Evolutionary conservation across 2,888 invertebrate genomes (phyloP).

Genomic region (Griposia aprilina): DNA sequence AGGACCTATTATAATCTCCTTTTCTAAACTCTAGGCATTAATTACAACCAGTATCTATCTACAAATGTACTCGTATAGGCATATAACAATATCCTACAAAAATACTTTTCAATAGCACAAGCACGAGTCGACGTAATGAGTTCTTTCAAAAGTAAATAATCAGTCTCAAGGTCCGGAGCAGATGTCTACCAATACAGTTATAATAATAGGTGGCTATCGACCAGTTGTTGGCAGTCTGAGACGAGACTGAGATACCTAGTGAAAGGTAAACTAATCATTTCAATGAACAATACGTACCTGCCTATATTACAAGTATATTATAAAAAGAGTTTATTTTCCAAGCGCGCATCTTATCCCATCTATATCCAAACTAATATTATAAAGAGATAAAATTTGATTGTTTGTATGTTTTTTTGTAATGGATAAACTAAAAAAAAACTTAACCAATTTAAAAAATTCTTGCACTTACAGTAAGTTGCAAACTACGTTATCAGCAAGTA

Average conservation of each 20-base stretch:
- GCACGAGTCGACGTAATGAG: constrained; percentile 5
- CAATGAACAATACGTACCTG: not conserved
- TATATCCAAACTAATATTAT: not conserved
- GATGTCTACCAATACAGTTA: not conserved
- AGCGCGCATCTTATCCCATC: not conserved
- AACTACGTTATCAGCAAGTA: too few species aligned
- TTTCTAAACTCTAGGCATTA: constrained; percentile 14
- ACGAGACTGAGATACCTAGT: not conserved
- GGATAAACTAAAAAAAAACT: too few species aligned
- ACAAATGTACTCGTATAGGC: not conserved
- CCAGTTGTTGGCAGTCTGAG: not conserved
- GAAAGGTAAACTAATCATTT: not conserved
- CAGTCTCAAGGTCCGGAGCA: not conserved
- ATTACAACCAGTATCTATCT: constrained; percentile 11
- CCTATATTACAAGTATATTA: too few species aligned
- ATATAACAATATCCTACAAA: not conserved
- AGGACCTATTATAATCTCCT: constrained; percentile 17
- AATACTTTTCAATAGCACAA: not conserved
- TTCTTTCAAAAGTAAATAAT: constrained; percentile 22
- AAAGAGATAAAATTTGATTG: too few species aligned
- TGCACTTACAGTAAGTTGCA: too few species aligned
- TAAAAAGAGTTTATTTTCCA: not conserved
- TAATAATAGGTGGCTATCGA: not conserved
- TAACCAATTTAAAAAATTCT: too few species aligned
- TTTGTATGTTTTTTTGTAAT: too few species aligned